These are phyloP conservation scores for Neotoma lepida DNA, from an alignment of 2,113 vertebrate species.

Conservation along the genomic window DNA sequence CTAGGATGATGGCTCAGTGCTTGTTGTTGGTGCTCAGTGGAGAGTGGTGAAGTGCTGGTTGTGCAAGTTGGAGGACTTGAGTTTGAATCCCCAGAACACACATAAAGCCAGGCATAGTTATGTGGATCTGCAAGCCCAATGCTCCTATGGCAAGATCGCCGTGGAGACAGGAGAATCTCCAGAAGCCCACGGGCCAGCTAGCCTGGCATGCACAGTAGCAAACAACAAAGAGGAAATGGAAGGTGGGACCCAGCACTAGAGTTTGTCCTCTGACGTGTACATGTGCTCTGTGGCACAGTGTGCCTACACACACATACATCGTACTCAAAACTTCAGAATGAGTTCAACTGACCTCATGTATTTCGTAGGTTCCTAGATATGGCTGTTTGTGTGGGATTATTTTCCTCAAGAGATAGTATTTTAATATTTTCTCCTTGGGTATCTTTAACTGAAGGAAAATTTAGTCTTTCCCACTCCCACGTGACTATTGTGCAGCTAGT, in stretches of 20 bases:
- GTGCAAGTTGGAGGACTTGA: neutral
- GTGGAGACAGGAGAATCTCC: neutral
- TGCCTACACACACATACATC: neutral
- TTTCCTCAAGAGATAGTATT: slow-evolving; percentile 60
- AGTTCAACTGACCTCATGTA: slow-evolving; percentile 30
- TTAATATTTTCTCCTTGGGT: slow-evolving; percentile 55
- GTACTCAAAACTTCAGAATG: slow-evolving; percentile 2
- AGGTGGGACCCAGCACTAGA: neutral
- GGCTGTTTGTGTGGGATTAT: slow-evolving; percentile 51
- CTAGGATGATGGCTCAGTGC: neutral
- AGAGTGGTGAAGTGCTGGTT: neutral
- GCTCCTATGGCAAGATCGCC: neutral
- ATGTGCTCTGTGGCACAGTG: neutral
- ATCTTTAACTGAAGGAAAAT: slow-evolving; percentile 48
- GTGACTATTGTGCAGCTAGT: neutral
- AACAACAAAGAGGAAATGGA: neutral
- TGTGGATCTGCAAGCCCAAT: neutral
- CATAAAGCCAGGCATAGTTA: neutral
- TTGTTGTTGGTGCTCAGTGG: no score
- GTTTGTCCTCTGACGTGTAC: neutral
- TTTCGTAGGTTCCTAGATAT: slow-evolving; percentile 42
- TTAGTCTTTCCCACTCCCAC: neutral
- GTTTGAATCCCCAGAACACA: neutral
- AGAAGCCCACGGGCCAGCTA: neutral
- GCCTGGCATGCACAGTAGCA: neutral